A percentile compares a stretch with the other conserved stretches of the same genome.
phyloP scores from a whole-genome alignment of 2,113 vertebrate genomes.

The Spea bombifrons region DNA sequence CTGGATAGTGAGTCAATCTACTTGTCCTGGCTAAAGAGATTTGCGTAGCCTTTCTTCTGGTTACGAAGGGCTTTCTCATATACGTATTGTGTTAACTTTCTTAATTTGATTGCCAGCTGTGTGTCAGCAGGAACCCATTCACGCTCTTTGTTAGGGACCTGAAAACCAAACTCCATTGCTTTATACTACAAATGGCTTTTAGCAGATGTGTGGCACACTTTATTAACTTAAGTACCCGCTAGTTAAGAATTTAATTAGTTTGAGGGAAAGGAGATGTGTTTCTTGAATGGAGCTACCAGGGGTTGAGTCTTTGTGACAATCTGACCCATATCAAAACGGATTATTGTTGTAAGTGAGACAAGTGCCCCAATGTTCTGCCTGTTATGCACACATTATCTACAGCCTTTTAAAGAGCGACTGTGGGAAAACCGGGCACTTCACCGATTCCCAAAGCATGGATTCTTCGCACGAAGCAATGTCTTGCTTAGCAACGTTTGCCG shows the following conservation, averaged over 20 bases:
- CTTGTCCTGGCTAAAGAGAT: slow-evolving; percentile 36
- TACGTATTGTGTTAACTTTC: slow-evolving; percentile 71
- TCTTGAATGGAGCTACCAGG: slow-evolving; percentile 74
- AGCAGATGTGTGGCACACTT: slow-evolving; percentile 82
- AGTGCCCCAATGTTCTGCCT: slow-evolving; percentile 82
- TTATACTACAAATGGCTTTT: slow-evolving; percentile 71
- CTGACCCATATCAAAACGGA: slow-evolving; percentile 83
- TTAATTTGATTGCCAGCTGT: slow-evolving; percentile 73
- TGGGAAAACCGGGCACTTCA: slow-evolving; percentile 80
- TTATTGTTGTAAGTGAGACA: slow-evolving; percentile 87
- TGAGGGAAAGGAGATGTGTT: slow-evolving; percentile 74
- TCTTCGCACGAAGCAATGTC: slow-evolving; percentile 77
- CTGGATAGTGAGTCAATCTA: slow-evolving; percentile 30
- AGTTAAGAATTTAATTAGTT: slow-evolving; percentile 87
- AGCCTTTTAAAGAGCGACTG: slow-evolving; percentile 83
- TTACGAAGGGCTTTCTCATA: slow-evolving; percentile 72
- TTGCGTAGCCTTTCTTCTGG: slow-evolving; percentile 62
- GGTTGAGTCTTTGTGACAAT: slow-evolving; percentile 76
- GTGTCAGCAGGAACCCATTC: slow-evolving; percentile 69
- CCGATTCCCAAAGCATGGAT: slow-evolving; percentile 67
- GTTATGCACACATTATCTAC: slow-evolving; percentile 81
- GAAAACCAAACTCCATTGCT: slow-evolving; percentile 70
- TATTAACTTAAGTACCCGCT: slow-evolving; percentile 80
- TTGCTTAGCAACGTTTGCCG: slow-evolving; percentile 83
- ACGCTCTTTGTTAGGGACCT: slow-evolving; percentile 74